Base-by-base conservation (phyloP, 2,113 vertebrate species). In the Odocoileus virginianus region DNA sequence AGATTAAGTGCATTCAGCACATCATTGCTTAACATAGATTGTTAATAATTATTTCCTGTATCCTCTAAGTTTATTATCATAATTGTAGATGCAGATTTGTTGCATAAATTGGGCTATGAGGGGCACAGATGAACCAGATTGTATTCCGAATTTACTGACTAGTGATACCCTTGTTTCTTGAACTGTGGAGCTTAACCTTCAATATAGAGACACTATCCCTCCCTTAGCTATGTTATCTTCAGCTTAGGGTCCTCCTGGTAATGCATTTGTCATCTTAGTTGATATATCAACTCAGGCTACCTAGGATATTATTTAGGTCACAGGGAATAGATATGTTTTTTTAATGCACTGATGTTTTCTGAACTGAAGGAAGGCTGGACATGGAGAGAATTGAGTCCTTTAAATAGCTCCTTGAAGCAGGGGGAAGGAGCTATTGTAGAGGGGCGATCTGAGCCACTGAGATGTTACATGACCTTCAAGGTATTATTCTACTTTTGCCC, bases 401-500 rank as follows among this genome's bases (percentile, higher is more conserved):
- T 96, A 95, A 98, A 94, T 87, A 96, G 94, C 30, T 95, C 79
- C 83, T 82, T 50, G 79, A 95, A 96, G 81, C 57, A 96, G 83
- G 96, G 54, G 33, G 87, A 96, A 96, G 55, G 43, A 82, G 33
- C 23, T 89, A 67, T 67, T 90, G 40, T 50, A 89, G 86, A 95
- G 55, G 90, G 60, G 28, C 0, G 13, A 89, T 89, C 57, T 93
- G 71, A 97, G 57, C 79, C 57, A 50, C 40, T 5, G 19, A 94
- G 50, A 95, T 89, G 43, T 92, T 30, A 25, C 27, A 16, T 89
- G 91, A 98, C 93, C 91, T 96, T 95, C 78, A 93, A 93, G 83
- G 33, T 91, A 93, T 97, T 96, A 97, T 96, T 98, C 71, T 87
- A 92, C 79, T 87, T 87, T 94, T 94, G n/a, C n/a, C 95, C 87